Evolutionary conservation across 1,140 invertebrate genomes (phyloP), one percentile per base, ranked within the genome.

Genomic region (Pararge aegeria): DNA sequence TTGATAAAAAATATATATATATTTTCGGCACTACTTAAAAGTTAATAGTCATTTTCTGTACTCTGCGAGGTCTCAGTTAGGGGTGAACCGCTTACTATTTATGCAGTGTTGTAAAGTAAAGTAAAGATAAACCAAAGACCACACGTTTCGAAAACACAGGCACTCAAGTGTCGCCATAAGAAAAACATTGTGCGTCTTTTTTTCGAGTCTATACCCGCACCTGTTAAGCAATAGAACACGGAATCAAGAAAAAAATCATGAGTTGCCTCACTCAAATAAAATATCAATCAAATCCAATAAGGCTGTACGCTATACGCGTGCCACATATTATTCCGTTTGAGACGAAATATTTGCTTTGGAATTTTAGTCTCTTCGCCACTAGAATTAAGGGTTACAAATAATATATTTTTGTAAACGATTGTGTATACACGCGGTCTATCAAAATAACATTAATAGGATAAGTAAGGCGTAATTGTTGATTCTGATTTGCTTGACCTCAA

Each of bases 401-500:
- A 46, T 15, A 0, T 20, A 46, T 46, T 46, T 46, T 49, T 38
- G 29, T 57, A 62, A 38, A 18, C 9, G 19, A 16, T 44, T 56
- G 27, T 49, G 29, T 49, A 29, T 6, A 42, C 38, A 21, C 16
- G 49, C 42, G 59, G 21, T 61, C 30, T 59, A 65, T 61, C 53
- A 66, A 54, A 61, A 57, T 66, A 57, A 61, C 64, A 66, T 66
- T 66, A 57, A 56, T 61, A 66, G 29, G 40, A 61, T 58, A 58
- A 50, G 29, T 56, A 61, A 55, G 42, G 16, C 42, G 42, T 46
- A 46, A 46, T 56, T 50, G 52, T 46, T 50, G 58, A 61, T 56
- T 56, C 21, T 46, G 40, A 24, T 57, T 64, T 55, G 40, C 59
- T 61, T 61, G 59, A 55, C 59, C 59, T n/a, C 59, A 55, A 55